Evolutionary conservation across 2,797 vertebrate genomes (phyloP).

Genomic region (Spinus pinus): DNA sequence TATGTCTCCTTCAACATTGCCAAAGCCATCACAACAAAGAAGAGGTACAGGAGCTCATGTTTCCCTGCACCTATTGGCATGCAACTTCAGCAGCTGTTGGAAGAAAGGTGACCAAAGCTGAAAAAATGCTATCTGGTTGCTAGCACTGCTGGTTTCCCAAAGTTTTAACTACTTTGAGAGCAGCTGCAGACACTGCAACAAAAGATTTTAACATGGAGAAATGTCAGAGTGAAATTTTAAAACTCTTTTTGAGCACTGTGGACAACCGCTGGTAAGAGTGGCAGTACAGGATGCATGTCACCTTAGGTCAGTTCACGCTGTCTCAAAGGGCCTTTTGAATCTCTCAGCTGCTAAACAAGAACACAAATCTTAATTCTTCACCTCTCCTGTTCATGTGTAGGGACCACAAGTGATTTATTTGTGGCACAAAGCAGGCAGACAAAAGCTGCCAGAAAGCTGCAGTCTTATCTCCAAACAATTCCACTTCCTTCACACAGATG

Average conservation of each 20-base stretch:
- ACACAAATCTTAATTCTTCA: background rate
- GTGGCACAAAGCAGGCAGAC: background rate
- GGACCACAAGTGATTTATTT: background rate
- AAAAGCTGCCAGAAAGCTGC: slow-evolving; percentile 22
- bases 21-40: background rate
- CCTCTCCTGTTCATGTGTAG: background rate
- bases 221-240: background rate
- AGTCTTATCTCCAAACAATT: slow-evolving; percentile 10
- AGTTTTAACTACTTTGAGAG: background rate
- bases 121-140: background rate
- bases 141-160: background rate
- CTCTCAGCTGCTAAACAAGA: background rate
- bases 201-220: background rate
- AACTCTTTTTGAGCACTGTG: background rate
- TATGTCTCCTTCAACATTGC: background rate
- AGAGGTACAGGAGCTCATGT: background rate
- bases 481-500: background rate
- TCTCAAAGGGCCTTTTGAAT: background rate
- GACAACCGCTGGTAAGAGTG: background rate
- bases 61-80: background rate
- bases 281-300: background rate
- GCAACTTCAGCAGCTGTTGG: background rate
- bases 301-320: background rate
- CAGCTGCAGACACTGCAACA: background rate
- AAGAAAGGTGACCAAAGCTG: background rate